A percentile compares a stretch with the other conserved stretches of the same genome.
Evolutionary conservation across 2,797 vertebrate genomes (phyloP).

Genomic region (Cyclopterus lumpus): DNA sequence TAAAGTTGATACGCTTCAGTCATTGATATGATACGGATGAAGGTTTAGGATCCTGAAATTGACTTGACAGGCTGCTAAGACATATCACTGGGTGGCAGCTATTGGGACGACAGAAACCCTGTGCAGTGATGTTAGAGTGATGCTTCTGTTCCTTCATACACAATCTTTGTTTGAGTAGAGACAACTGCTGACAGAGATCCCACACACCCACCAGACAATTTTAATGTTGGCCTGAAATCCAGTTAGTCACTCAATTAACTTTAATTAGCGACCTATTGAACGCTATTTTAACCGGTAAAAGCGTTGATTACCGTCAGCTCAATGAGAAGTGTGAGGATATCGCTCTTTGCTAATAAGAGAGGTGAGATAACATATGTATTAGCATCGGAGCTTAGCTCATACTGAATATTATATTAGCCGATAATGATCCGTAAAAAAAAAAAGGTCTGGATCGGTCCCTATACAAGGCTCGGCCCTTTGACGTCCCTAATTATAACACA

Average conservation of each 20-base stretch:
- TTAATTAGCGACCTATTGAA: not conserved
- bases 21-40: not conserved
- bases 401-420: not conserved
- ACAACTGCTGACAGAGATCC: not conserved
- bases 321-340: not conserved
- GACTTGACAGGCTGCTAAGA: not conserved
- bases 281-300: not conserved
- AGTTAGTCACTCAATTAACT: not conserved
- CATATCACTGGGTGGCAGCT: not conserved
- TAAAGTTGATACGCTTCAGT: not conserved
- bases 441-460: not conserved
- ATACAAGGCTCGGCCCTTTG: not conserved
- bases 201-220: not conserved
- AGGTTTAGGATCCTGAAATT: not conserved
- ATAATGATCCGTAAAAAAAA: not conserved
- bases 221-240: not conserved
- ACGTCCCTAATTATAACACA: constrained; percentile 1
- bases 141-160: not conserved
- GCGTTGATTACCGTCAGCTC: not conserved
- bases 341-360: not conserved
- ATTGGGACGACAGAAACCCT: not conserved
- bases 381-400: not conserved
- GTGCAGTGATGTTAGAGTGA: not conserved
- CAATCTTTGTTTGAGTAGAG: not conserved
- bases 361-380: not conserved